Evolutionary conservation across 2,888 invertebrate genomes (phyloP).

Genomic region (Aphodius granarius): DNA sequence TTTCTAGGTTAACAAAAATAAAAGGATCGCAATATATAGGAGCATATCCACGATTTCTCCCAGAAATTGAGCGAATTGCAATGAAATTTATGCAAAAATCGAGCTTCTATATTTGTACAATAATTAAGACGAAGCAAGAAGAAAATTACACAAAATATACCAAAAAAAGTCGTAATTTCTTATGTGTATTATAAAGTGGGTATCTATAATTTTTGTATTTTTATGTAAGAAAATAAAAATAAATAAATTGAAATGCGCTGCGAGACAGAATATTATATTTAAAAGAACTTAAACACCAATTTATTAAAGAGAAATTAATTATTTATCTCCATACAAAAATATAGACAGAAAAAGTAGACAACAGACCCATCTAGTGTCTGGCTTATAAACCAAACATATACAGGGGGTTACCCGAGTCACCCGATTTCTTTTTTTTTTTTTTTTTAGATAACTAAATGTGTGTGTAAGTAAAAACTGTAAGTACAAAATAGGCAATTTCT

Average conservation of each 20-base stretch:
- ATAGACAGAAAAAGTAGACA: background rate
- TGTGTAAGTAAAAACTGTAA: background rate
- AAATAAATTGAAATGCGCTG: background rate
- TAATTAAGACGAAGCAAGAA: background rate
- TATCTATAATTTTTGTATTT: background rate
- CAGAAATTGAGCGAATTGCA: background rate
- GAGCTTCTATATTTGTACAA: background rate
- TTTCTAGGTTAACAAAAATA: background rate
- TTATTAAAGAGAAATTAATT: background rate
- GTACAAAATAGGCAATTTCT: slow-evolving; percentile 6
- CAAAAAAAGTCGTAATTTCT: background rate
- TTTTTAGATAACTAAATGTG: background rate
- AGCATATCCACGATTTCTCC: background rate
- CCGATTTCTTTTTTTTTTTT: background rate
- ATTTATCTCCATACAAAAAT: background rate
- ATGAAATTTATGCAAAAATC: background rate
- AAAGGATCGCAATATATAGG: background rate
- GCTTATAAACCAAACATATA: background rate
- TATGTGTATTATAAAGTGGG: background rate
- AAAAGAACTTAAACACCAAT: background rate
- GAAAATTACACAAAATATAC: background rate
- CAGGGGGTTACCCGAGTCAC: background rate
- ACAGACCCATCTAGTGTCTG: background rate
- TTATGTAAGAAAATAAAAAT: background rate
- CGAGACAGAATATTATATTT: background rate